phyloP scores from a whole-genome alignment of 2,113 vertebrate genomes.

The Columbina picui region DNA sequence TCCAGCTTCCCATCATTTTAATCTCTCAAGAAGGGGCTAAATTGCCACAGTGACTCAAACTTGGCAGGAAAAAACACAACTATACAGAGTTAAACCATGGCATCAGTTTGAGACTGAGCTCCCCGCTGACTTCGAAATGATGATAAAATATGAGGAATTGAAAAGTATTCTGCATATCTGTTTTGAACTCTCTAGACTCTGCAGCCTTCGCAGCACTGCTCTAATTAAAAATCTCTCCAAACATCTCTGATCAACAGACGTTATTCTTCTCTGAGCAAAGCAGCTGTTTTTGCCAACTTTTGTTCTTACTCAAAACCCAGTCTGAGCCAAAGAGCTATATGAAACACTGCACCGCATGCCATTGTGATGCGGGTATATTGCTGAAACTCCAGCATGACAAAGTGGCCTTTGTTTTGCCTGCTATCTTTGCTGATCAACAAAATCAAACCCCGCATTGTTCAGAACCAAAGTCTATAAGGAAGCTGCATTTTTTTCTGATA shows the following conservation, averaged over 20 bases:
- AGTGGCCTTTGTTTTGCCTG: slow-evolving; percentile 41
- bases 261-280: slow-evolving; percentile 43
- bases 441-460: slow-evolving; percentile 49
- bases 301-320: background rate
- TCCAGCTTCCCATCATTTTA: slow-evolving; percentile 5
- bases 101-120: slow-evolving; percentile 13
- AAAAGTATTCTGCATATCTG: slow-evolving; percentile 19
- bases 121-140: background rate
- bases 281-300: slow-evolving; percentile 54
- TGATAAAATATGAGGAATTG: slow-evolving; percentile 38
- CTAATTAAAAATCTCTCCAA: slow-evolving; percentile 52
- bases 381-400: slow-evolving; percentile 14
- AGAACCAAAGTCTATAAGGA: background rate
- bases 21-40: background rate
- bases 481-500: slow-evolving; percentile 12
- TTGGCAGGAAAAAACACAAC: slow-evolving; percentile 4
- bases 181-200: slow-evolving; percentile 24
- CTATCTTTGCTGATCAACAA: slow-evolving; percentile 23
- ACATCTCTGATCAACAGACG: slow-evolving; percentile 48
- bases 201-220: background rate
- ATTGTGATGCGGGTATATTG: slow-evolving; percentile 21
- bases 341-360: slow-evolving; percentile 30
- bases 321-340: slow-evolving; percentile 25
- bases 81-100: background rate
- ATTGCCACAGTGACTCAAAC: background rate